These are phyloP conservation scores for Atrichornis clamosus DNA, from an alignment of 2,113 vertebrate species.

Conservation along the genomic window DNA sequence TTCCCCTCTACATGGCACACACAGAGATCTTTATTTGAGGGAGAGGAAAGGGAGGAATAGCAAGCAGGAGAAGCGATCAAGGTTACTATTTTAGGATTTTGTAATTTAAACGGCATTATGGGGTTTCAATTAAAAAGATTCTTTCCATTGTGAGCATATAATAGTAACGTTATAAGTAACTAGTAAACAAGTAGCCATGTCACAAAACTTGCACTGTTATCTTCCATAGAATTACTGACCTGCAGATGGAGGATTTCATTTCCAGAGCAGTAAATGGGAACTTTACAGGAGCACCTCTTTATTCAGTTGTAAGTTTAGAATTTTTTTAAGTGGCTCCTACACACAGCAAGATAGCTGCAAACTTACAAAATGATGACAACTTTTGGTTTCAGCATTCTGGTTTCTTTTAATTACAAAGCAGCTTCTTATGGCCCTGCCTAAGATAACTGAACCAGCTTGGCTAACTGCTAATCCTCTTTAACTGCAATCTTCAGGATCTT, in stretches of 20 bases:
- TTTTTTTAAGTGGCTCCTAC: conserved; percentile 9
- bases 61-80: background rate
- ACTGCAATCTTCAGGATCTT: background rate
- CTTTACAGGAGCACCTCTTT: conserved; percentile 21
- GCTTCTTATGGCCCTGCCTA: background rate
- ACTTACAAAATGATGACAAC: background rate
- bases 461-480: background rate
- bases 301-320: conserved; percentile 18
- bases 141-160: background rate
- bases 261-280: conserved; percentile 19
- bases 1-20: background rate
- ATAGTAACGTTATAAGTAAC: background rate
- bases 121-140: background rate
- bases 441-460: background rate
- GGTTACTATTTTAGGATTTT: background rate
- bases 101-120: background rate
- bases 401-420: conserved; percentile 1
- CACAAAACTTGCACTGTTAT: background rate
- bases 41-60: background rate
- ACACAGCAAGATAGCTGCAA: background rate
- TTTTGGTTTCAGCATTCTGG: background rate
- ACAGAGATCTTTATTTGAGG: background rate
- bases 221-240: conserved; percentile 6
- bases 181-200: background rate
- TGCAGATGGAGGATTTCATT: conserved; percentile 5